These are phyloP conservation scores for Brachynemurus nebulosus DNA, from an alignment of 2,888 invertebrate genomes.

Conservation along the genomic window DNA sequence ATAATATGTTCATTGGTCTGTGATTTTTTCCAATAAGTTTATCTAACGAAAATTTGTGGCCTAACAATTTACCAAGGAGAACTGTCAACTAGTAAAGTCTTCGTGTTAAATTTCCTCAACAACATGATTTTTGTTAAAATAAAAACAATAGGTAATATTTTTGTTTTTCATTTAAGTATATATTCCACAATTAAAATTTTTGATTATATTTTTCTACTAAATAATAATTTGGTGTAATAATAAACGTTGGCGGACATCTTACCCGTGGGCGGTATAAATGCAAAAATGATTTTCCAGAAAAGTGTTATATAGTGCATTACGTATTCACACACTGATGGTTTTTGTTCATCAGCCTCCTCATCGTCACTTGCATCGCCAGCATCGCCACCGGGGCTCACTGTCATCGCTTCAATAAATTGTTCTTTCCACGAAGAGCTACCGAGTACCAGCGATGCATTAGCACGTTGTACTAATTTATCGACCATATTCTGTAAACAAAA, in stretches of 20 bases:
- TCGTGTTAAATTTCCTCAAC: too few species aligned
- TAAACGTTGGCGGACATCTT: constrained; percentile 21
- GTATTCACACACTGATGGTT: constrained; percentile 84
- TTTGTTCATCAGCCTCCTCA: constrained; percentile 38
- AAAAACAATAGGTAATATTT: too few species aligned
- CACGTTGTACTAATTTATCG: constrained; percentile 93
- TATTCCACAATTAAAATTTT: too few species aligned
- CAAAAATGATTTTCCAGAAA: constrained; percentile 97
- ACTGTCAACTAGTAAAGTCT: too few species aligned
- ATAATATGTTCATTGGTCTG: too few species aligned
- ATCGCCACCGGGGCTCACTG: constrained; percentile 75
- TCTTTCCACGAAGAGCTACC: constrained; percentile 99
- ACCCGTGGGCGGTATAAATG: constrained; percentile 97
- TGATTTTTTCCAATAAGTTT: too few species aligned
- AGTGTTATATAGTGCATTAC: constrained; percentile 90
- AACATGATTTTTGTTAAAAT: too few species aligned
- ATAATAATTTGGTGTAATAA: not conserved
- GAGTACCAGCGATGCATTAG: constrained; percentile 85
- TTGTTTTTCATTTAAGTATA: too few species aligned
- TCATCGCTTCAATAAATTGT: constrained; percentile 93
- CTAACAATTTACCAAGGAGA: too few species aligned
- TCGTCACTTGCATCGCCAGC: constrained; percentile 51
- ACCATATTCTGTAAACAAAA: constrained; percentile 71
- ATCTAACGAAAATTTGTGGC: too few species aligned
- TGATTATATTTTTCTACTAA: not conserved